Conservation (phyloP, 2,888 invertebrate species). For the Drosophila prolongata region DNA sequence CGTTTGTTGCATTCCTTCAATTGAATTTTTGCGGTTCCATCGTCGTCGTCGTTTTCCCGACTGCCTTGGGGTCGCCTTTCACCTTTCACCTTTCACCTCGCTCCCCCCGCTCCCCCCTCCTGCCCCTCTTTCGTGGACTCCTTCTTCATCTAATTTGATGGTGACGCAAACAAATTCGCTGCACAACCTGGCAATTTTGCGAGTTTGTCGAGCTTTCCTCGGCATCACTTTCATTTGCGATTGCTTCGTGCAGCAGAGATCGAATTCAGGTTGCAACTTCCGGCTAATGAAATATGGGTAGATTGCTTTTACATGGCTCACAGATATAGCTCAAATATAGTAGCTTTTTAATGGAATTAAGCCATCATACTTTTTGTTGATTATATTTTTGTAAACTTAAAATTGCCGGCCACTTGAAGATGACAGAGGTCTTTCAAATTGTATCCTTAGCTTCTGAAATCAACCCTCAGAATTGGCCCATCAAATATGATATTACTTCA, state of each 20-base stretch:
- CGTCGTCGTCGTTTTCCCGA: slow-evolving; percentile 9
- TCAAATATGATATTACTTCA: slow-evolving; percentile 2
- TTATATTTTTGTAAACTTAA: too few species aligned
- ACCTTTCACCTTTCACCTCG: neutral
- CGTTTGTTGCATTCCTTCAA: slow-evolving; percentile 50
- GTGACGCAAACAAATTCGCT: slow-evolving; percentile 46
- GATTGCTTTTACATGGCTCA: neutral
- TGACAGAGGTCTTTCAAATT: too few species aligned
- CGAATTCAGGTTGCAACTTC: slow-evolving; percentile 13
- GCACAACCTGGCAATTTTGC: slow-evolving; percentile 38
- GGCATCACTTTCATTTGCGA: slow-evolving; percentile 30
- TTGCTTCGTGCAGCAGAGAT: slow-evolving; percentile 1
- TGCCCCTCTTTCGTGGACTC: neutral
- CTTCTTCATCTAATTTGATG: slow-evolving; percentile 34
- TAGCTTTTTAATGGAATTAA: too few species aligned
- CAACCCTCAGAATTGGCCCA: neutral
- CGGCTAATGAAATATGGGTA: neutral
- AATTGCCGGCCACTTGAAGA: too few species aligned
- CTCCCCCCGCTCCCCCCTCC: neutral
- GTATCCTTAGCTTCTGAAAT: neutral
- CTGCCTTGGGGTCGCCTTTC: slow-evolving; percentile 3
- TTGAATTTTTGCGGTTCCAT: slow-evolving; percentile 47
- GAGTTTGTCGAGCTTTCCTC: slow-evolving; percentile 31
- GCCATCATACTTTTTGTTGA: too few species aligned
- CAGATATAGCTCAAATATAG: neutral